Evolutionary conservation across 2,797 vertebrate genomes (phyloP), one percentile per base, ranked within the genome.

Genomic region (Melanotaenia maccullochi): DNA sequence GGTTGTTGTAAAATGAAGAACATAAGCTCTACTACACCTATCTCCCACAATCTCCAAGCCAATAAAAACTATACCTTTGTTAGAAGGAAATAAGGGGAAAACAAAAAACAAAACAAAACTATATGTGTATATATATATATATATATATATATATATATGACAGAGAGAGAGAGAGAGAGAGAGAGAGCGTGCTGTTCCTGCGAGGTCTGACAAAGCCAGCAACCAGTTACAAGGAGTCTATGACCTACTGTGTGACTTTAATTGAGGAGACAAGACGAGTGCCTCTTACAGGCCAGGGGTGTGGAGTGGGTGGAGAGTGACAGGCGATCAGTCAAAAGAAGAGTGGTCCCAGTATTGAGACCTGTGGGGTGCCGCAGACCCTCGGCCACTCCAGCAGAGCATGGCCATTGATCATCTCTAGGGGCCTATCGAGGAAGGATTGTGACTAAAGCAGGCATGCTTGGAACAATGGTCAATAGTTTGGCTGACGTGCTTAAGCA

Each of bases 401-500:
- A 77, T 52, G 71, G 73, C 89, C 81, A 93, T 94, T 94, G 93
- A 93, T 94, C 93, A 93, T 91, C 89, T 87, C 75, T 86, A 79
- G 90, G 90, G 88, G 85, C 88, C 92, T 91, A 93, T 93, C 78
- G 52, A 85, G 90, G 87, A 89, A 88, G 88, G 89, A 93, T 93
- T 92, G 92, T 92, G 93, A 92, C 92, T 92, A 92, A 93, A 94
- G 90, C 89, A 90, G 90, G 91, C 92, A 90, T 87, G 90, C 76
- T 70, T 81, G 76, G 85, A 91, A 95, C 94, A 95, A 95, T 94
- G 90, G 85, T 69, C 87, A 84, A 93, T 91, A 92, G 94, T 95
- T 92, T 93, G 89, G 91, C 82, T 74, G 91, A 95, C 92, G 87
- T 85, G 92, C 92, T 93, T 91, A 94, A 94, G 93, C 95, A 95